Conservation (phyloP, 2,888 invertebrate species). For the Thera britannica region DNA sequence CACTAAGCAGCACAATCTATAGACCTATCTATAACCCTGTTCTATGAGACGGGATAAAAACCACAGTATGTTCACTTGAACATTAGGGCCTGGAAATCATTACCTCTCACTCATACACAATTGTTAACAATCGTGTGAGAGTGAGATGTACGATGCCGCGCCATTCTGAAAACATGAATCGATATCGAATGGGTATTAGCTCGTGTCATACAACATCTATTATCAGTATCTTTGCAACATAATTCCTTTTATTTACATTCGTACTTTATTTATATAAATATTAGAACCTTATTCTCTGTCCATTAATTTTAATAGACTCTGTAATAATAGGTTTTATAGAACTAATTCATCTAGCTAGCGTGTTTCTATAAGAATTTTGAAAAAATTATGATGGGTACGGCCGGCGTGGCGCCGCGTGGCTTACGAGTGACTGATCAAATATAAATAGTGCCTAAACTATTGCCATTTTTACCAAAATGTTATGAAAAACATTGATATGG, state of each 20-base stretch:
- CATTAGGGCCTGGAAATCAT: background rate
- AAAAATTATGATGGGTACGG: constrained; percentile 5
- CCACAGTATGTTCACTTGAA: background rate
- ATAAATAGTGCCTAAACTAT: background rate
- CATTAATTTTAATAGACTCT: constrained; percentile 69
- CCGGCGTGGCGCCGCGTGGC: background rate
- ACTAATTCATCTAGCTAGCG: constrained; percentile 42
- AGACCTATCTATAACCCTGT: constrained; percentile 38
- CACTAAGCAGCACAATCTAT: constrained; percentile 53
- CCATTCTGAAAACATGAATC: background rate
- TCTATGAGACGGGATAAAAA: constrained; percentile 11
- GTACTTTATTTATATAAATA: constrained; percentile 66
- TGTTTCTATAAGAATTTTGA: constrained; percentile 28
- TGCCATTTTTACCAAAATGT: too few species aligned
- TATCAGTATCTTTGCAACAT: constrained; percentile 50
- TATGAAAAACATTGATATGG: too few species aligned
- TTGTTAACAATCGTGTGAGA: too few species aligned
- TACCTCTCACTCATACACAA: background rate
- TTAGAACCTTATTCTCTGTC: constrained; percentile 75
- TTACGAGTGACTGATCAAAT: background rate
- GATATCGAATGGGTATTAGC: background rate
- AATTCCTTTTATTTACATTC: constrained; percentile 69
- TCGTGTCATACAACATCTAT: constrained; percentile 45
- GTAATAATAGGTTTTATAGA: constrained; percentile 34
- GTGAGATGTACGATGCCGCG: background rate